phyloP scores from a whole-genome alignment of 2,888 invertebrate genomes.

The Troides helena region DNA sequence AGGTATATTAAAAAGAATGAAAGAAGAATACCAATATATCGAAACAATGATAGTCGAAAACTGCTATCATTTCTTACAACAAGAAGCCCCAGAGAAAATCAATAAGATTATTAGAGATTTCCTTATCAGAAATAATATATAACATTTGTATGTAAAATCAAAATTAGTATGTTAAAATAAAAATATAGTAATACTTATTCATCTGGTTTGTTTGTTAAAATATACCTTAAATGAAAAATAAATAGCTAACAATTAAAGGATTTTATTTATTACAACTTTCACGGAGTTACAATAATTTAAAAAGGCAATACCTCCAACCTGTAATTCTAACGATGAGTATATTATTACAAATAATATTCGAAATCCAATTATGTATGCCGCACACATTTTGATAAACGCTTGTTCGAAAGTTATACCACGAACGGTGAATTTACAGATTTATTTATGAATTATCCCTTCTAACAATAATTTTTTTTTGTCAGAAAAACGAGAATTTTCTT shows the following conservation, averaged over 20 bases:
- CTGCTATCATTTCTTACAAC: slow-evolving; percentile 78
- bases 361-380: too few relatives aligned
- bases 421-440: too few relatives aligned
- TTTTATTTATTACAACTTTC: neutral
- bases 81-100: slow-evolving; percentile 75
- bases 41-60: slow-evolving; percentile 65
- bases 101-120: slow-evolving; percentile 75
- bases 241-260: neutral
- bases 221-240: neutral
- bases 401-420: too few relatives aligned
- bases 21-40: slow-evolving; percentile 62
- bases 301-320: too few relatives aligned
- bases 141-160: slow-evolving; percentile 10
- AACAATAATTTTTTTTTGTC: too few relatives aligned
- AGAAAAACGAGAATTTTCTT: too few relatives aligned
- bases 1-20: slow-evolving; percentile 52
- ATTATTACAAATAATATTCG: too few relatives aligned
- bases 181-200: neutral
- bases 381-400: too few relatives aligned
- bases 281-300: too few relatives aligned
- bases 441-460: too few relatives aligned
- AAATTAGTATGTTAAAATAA: neutral
- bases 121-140: slow-evolving; percentile 58
- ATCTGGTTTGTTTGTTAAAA: neutral
- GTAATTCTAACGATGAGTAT: too few relatives aligned